phyloP scores from a whole-genome alignment of 2,888 invertebrate genomes.

The Hydriomena furcata region DNA sequence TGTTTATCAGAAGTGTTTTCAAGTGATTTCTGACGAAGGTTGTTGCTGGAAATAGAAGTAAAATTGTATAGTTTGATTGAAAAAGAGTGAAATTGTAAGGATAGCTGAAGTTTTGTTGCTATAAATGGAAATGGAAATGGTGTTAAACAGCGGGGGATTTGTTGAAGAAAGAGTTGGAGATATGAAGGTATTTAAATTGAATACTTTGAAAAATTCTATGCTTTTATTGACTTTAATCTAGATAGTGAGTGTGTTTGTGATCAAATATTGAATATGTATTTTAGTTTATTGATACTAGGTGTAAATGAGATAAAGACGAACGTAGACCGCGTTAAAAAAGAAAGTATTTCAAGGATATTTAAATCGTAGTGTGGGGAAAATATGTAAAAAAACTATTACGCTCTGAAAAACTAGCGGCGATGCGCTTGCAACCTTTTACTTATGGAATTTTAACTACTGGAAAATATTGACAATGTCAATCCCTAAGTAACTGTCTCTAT shows the following conservation, averaged over 20 bases:
- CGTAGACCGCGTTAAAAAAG: constrained; percentile 22
- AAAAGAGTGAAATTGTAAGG: neutral
- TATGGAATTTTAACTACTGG: no score
- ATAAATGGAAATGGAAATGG: constrained; percentile 18
- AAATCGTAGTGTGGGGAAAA: neutral
- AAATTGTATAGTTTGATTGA: neutral
- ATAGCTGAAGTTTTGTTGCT: constrained; percentile 8
- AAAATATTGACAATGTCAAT: no score
- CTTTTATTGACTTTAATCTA: no score
- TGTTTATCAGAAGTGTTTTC: constrained; percentile 2
- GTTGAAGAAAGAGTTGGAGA: constrained; percentile 3
- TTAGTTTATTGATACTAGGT: constrained; percentile 11
- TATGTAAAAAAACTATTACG: neutral
- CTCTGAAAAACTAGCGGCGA: no score
- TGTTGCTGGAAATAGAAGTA: neutral
- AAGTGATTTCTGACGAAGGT: neutral
- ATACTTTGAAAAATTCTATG: no score
- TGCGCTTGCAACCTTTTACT: no score
- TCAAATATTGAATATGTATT: constrained; percentile 2
- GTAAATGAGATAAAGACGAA: constrained; percentile 26
- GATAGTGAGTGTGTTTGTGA: neutral
- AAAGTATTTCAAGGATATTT: constrained; percentile 30
- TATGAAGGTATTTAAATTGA: constrained; percentile 12
- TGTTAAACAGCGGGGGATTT: constrained; percentile 4
- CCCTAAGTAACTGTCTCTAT: no score